These are phyloP conservation scores for Clepsis dumicolana DNA, from an alignment of 2,888 invertebrate genomes.

Conservation along the genomic window DNA sequence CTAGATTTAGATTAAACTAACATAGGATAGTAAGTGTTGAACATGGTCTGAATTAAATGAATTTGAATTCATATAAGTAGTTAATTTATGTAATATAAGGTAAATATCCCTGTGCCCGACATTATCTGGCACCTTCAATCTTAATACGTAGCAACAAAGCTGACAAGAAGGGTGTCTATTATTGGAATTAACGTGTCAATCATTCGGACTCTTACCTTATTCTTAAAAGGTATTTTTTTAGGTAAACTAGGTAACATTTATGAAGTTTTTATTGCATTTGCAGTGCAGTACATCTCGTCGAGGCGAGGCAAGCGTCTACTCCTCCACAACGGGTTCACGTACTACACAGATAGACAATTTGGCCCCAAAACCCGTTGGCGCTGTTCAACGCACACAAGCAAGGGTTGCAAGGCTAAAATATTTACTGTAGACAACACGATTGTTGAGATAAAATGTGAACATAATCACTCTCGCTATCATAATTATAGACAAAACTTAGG, in stretches of 20 bases:
- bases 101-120: no score
- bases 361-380: slow-evolving; percentile 1
- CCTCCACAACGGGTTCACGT: neutral
- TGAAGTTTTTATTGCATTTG: neutral
- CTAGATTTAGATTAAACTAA: no score
- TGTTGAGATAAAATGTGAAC: neutral
- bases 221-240: no score
- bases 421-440: neutral
- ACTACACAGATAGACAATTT: neutral
- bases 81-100: no score
- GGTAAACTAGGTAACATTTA: neutral
- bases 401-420: neutral
- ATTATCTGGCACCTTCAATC: no score
- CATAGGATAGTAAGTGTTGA: no score
- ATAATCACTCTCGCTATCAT: neutral
- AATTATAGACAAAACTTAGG: neutral
- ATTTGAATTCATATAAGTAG: no score
- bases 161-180: no score
- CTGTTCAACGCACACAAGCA: slow-evolving; percentile 1
- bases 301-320: neutral
- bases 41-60: no score
- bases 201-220: no score
- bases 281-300: neutral
- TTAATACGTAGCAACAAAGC: no score
- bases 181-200: no score